Conservation (phyloP, 2,797 vertebrate genomes). For the Propithecus perrieri region DNA sequence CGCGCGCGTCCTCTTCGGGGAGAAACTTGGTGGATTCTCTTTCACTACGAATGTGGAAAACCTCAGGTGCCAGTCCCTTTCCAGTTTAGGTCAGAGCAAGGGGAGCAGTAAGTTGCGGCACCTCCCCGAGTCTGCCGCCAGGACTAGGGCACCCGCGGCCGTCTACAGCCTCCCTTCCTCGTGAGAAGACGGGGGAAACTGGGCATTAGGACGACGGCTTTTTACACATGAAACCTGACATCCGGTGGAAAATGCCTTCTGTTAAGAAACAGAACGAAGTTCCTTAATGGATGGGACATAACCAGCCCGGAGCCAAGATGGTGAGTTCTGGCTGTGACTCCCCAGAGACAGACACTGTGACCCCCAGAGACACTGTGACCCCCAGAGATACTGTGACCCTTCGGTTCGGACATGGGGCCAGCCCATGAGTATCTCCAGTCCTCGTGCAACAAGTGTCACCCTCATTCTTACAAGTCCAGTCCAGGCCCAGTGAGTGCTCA, state of each 20-base stretch:
- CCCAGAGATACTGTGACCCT: fast-evolving
- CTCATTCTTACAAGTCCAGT: not conserved
- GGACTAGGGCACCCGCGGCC: fast-evolving
- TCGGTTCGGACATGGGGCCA: fast-evolving
- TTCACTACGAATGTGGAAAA: not conserved
- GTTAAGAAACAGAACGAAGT: not conserved
- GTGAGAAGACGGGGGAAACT: fast-evolving
- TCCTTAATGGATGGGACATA: not conserved
- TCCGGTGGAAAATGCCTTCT: not conserved
- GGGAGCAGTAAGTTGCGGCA: fast-evolving
- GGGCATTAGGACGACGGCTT: fast-evolving
- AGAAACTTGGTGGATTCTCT: not conserved
- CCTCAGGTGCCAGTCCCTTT: not conserved
- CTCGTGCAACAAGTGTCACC: fast-evolving
- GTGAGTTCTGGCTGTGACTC: fast-evolving
- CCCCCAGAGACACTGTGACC: fast-evolving
- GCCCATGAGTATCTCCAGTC: fast-evolving
- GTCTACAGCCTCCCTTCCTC: fast-evolving
- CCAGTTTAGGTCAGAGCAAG: not conserved
- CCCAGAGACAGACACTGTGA: fast-evolving
- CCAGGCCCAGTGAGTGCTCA: not conserved
- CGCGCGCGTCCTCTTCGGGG: fast-evolving
- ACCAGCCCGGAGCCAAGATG: fast-evolving
- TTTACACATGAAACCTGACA: fast-evolving
- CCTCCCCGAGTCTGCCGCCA: not conserved